Conservation (phyloP, 1,140 invertebrate genomes). For the Rhyzopertha dominica region DNA sequence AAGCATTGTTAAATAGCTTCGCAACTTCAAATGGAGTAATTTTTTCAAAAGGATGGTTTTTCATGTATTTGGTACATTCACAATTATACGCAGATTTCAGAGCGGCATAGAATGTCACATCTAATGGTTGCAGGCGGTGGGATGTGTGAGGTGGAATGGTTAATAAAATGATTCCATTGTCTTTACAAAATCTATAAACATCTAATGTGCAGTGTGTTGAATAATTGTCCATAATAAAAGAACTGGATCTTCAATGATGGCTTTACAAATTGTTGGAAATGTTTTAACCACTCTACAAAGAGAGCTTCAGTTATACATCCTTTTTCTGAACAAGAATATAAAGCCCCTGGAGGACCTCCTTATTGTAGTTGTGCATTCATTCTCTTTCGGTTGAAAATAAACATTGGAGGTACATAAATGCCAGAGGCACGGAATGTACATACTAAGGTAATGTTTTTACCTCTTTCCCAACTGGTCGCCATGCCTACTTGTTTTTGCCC, state of each 20-base stretch:
- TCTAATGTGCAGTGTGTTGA: constrained; percentile 24
- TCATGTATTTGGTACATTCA: constrained; percentile 28
- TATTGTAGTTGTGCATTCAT: constrained; percentile 24
- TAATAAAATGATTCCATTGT: constrained; percentile 35
- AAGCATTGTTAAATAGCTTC: constrained; percentile 24
- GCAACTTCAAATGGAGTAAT: constrained; percentile 25
- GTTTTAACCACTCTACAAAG: constrained; percentile 37
- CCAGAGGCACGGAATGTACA: constrained; percentile 37
- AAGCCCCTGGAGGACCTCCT: constrained; percentile 39
- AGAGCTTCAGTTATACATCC: constrained; percentile 41
- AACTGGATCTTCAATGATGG: constrained; percentile 35
- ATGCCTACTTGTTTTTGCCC: constrained; percentile 46
- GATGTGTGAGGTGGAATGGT: constrained; percentile 37
- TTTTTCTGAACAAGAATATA: constrained; percentile 35
- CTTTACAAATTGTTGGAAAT: constrained; percentile 39
- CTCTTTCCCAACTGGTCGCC: constrained; percentile 47
- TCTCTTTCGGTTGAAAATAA: constrained; percentile 32
- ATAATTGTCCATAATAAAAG: constrained; percentile 40
- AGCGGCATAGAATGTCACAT: constrained; percentile 36
- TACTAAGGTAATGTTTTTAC: constrained; percentile 21
- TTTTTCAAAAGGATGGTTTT: constrained; percentile 11
- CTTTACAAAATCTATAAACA: constrained; percentile 27
- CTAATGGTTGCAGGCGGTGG: constrained; percentile 42
- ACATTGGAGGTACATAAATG: constrained; percentile 22
- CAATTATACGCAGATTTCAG: constrained; percentile 40